phyloP scores from a whole-genome alignment of 2,797 vertebrate genomes.

The Dipus sagitta region DNA sequence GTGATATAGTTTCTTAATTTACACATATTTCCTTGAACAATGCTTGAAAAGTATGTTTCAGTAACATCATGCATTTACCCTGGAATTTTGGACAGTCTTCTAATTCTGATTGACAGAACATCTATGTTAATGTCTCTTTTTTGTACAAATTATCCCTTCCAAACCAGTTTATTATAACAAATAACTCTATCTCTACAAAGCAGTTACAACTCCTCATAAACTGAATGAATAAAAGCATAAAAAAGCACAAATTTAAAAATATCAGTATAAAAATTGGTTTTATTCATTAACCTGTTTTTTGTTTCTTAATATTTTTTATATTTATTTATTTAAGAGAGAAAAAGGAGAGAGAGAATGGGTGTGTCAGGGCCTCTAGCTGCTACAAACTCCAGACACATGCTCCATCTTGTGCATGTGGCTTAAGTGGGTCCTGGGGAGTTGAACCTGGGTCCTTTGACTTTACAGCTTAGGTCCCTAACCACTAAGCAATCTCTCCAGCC shows the following conservation, averaged over 20 bases:
- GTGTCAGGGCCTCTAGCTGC: too few species aligned
- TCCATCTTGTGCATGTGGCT: too few species aligned
- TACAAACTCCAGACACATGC: too few species aligned
- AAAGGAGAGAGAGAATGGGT: too few species aligned
- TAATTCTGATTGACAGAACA: neutral
- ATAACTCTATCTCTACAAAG: constrained; percentile 40
- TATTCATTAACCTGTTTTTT: neutral
- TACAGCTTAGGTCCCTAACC: too few species aligned
- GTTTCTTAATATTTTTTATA: too few species aligned
- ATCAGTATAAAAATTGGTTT: neutral
- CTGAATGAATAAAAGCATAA: neutral
- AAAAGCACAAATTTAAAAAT: neutral
- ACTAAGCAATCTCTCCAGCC: too few species aligned
- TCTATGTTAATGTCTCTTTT: neutral
- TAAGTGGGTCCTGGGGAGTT: too few species aligned
- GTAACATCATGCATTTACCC: neutral
- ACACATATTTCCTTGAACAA: constrained; percentile 5
- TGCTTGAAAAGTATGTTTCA: neutral
- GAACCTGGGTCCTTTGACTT: too few species aligned
- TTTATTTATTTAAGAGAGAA: too few species aligned
- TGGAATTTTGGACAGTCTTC: neutral
- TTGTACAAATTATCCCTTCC: neutral
- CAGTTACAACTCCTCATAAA: neutral
- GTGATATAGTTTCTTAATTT: constrained; percentile 24
- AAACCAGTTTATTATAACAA: constrained; percentile 27